Conservation (phyloP, 2,888 invertebrate species). For the Serripes groenlandicus region DNA sequence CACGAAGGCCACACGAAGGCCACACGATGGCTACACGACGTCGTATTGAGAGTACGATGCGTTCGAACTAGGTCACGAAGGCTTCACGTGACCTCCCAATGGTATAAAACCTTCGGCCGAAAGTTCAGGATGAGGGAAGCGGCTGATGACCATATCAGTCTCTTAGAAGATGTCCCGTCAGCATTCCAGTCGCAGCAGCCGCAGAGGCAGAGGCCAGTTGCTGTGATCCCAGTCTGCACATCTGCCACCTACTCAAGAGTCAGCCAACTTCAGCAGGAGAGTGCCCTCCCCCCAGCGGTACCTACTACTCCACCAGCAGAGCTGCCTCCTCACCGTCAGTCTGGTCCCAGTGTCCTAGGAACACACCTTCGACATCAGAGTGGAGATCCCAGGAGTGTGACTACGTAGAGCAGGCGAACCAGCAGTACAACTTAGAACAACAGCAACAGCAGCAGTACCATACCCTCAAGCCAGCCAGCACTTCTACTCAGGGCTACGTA, state of each 20-base stretch:
- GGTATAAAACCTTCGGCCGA: too few species aligned
- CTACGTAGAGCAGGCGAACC: constrained; percentile 33
- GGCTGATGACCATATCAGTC: constrained; percentile 37
- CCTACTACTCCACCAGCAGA: constrained; percentile 41
- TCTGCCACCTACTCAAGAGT: constrained; percentile 30
- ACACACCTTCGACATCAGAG: constrained; percentile 40
- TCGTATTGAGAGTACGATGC: too few species aligned
- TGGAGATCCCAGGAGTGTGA: constrained; percentile 45
- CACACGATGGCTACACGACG: too few species aligned
- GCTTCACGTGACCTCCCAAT: too few species aligned
- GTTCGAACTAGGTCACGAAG: too few species aligned
- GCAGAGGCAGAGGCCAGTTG: constrained; percentile 18
- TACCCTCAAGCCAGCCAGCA: constrained; percentile 31
- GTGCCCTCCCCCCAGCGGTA: constrained; percentile 41
- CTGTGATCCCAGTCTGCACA: constrained; percentile 29
- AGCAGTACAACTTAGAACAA: constrained; percentile 30
- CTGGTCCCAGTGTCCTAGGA: constrained; percentile 32
- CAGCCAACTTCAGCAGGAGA: constrained; percentile 38
- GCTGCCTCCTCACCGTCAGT: constrained; percentile 40
- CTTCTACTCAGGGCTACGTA: constrained; percentile 28
- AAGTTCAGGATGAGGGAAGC: constrained; percentile 45
- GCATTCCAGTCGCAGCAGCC: constrained; percentile 29
- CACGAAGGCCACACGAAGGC: too few species aligned
- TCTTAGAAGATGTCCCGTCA: constrained; percentile 31
- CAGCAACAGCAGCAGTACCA: constrained; percentile 37